These are phyloP conservation scores for Porites australiensis DNA, from an alignment of 64 coral and sea anemone species.

Conservation along the genomic window DNA sequence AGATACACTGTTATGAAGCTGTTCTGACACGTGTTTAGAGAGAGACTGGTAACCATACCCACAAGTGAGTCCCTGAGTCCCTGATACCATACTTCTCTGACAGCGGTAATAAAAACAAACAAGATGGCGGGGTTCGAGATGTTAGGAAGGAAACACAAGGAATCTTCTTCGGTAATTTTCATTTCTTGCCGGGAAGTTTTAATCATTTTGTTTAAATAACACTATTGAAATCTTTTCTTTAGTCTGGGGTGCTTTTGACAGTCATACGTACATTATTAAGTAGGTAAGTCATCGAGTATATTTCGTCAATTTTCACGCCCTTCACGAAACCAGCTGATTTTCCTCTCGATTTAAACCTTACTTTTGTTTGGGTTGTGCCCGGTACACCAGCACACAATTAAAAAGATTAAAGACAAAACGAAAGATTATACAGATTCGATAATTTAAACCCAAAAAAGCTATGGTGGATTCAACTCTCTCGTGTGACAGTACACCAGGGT, in stretches of 20 bases:
- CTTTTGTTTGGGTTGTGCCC: too few relatives aligned
- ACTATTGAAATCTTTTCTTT: neutral
- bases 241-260: conserved; percentile 81
- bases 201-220: neutral
- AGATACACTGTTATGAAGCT: neutral
- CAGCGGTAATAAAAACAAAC: conserved; percentile 20
- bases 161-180: conserved; percentile 29
- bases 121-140: conserved; percentile 33
- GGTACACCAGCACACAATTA: too few relatives aligned
- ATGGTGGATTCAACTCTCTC: too few relatives aligned
- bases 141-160: neutral
- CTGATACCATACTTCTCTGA: neutral
- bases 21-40: neutral
- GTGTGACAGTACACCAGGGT: too few relatives aligned
- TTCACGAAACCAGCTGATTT: neutral
- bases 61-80: conserved; percentile 14
- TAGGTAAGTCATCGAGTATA: conserved; percentile 55
- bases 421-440: too few relatives aligned
- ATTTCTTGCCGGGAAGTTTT: neutral
- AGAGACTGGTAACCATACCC: neutral
- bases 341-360: conserved; percentile 1
- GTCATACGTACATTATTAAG: conserved; percentile 82
- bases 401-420: too few relatives aligned
- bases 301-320: neutral
- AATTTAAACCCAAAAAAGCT: too few relatives aligned